phyloP scores from a whole-genome alignment of 92 coral and sea anemone genomes.

The Diadumene lineata region DNA sequence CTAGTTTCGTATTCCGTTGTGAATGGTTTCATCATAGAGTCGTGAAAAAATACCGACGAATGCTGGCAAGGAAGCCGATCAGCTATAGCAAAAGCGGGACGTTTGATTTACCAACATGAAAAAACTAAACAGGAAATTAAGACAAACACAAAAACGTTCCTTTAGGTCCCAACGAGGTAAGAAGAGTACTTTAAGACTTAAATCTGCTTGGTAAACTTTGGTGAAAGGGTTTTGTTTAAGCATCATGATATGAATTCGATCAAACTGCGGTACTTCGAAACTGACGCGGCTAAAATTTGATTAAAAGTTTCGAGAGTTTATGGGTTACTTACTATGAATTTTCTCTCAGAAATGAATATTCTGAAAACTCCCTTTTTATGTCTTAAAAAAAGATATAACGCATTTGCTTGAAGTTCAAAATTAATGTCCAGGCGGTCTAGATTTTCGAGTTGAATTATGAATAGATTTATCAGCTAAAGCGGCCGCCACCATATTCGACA shows the following conservation, averaged over 20 bases:
- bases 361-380: too few relatives aligned
- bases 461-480: slow-evolving; percentile 23
- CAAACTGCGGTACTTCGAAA: neutral
- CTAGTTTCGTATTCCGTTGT: slow-evolving; percentile 27
- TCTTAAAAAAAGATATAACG: neutral
- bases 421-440: neutral
- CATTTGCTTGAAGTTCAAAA: neutral
- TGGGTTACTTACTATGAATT: too few relatives aligned
- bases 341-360: too few relatives aligned
- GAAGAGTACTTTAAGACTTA: neutral
- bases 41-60: slow-evolving; percentile 24
- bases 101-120: slow-evolving; percentile 36
- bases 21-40: slow-evolving; percentile 26
- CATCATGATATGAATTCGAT: slow-evolving; percentile 22
- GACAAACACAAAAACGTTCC: slow-evolving; percentile 17
- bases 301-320: too few relatives aligned
- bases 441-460: neutral
- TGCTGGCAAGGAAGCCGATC: slow-evolving; percentile 18
- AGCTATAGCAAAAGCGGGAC: slow-evolving; percentile 17
- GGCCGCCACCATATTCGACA: slow-evolving; percentile 25
- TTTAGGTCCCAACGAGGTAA: slow-evolving; percentile 27
- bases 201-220: neutral
- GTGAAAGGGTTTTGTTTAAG: slow-evolving; percentile 6
- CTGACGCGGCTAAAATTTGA: neutral
- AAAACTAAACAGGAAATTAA: slow-evolving; percentile 46